Evolutionary conservation across 2,113 vertebrate genomes (phyloP).

Genomic region (Otocyon megalotis): DNA sequence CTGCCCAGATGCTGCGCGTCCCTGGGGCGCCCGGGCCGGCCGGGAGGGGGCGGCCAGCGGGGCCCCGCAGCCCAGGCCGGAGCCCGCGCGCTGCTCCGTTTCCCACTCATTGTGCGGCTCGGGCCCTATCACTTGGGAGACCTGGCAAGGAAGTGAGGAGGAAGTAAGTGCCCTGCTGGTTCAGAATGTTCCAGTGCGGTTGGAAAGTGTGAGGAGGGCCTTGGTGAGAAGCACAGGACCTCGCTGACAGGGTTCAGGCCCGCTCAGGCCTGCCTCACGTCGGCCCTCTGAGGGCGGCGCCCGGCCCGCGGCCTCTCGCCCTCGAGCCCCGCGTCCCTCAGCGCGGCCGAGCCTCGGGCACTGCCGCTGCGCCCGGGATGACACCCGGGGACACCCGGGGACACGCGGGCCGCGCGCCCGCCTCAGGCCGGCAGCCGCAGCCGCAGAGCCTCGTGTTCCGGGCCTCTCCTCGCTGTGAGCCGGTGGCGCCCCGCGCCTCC

Average conservation of each 20-base stretch:
- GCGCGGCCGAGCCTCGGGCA: too few species aligned
- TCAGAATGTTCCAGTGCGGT: constrained; percentile 94
- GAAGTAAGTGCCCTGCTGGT: constrained; percentile 92
- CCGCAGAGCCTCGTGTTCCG: too few species aligned
- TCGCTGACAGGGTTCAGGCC: constrained; percentile 91
- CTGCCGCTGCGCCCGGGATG: too few species aligned
- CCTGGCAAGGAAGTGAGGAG: constrained; percentile 89
- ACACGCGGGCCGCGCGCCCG: too few species aligned
- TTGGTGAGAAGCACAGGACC: constrained; percentile 93
- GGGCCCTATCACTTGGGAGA: constrained; percentile 88
- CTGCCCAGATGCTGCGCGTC: constrained; percentile 48
- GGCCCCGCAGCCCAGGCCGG: constrained; percentile 79
- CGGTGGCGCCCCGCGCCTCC: too few species aligned
- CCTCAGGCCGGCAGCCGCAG: too few species aligned
- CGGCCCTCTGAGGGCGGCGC: too few species aligned
- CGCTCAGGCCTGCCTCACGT: constrained; percentile 87
- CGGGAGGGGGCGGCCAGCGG: constrained; percentile 72
- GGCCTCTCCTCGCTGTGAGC: too few species aligned
- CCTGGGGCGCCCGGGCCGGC: too few species aligned
- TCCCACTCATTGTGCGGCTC: constrained; percentile 87
- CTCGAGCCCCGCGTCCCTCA: too few species aligned
- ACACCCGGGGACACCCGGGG: too few species aligned
- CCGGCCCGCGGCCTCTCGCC: too few species aligned
- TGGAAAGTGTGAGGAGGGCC: constrained; percentile 94
- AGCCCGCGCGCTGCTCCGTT: constrained; percentile 81